Evolutionary conservation across 1,140 invertebrate genomes (phyloP).

Genomic region (Carposina sasakii): DNA sequence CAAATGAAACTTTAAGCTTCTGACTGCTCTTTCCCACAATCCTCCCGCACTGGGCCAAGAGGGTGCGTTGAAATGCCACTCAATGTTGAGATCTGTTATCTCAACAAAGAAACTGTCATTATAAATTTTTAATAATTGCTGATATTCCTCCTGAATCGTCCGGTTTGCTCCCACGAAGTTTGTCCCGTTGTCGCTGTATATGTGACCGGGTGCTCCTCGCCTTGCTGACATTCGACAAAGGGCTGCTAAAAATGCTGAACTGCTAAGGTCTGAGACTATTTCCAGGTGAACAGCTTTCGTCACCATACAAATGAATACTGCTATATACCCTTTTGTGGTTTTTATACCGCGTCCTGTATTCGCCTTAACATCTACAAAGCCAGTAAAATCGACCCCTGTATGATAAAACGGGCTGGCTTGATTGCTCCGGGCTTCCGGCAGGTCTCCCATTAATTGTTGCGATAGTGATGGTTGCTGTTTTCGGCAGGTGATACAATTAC

Average conservation of each 20-base stretch:
- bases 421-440: too few relatives aligned
- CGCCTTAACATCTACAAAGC: too few relatives aligned
- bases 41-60: conserved; percentile 42
- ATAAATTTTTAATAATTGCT: neutral
- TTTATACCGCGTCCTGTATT: too few relatives aligned
- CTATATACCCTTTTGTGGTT: too few relatives aligned
- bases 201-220: conserved; percentile 11
- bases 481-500: too few relatives aligned
- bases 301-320: too few relatives aligned
- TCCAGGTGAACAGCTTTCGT: too few relatives aligned
- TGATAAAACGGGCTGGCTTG: too few relatives aligned
- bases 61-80: conserved; percentile 53
- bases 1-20: conserved; percentile 22
- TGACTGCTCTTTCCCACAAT: conserved; percentile 46
- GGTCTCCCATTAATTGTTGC: too few relatives aligned
- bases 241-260: conserved; percentile 28
- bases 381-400: too few relatives aligned
- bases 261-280: conserved; percentile 25
- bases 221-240: conserved; percentile 29
- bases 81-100: conserved; percentile 11
- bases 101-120: neutral
- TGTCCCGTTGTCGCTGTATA: conserved; percentile 9
- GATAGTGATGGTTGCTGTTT: too few relatives aligned
- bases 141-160: conserved; percentile 7
- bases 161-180: conserved; percentile 30